Conservation (phyloP, 1,140 invertebrate genomes). For the Ylistrum balloti region DNA sequence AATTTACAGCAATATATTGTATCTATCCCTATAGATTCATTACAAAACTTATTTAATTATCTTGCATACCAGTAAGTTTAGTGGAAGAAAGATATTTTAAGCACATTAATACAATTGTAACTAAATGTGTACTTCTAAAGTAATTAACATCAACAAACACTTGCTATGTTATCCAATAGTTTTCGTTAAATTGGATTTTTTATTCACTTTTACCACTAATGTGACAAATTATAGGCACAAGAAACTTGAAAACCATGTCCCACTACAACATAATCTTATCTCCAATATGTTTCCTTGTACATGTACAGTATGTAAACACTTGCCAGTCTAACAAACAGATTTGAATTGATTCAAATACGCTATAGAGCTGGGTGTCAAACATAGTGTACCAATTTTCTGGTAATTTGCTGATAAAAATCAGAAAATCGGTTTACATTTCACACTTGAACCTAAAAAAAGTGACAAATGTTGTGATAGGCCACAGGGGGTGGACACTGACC, state of each 20-base stretch:
- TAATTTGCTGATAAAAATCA: conserved; percentile 12
- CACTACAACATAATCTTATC: not conserved
- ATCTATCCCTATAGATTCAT: no score
- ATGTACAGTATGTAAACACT: not conserved
- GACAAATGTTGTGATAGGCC: conserved; percentile 32
- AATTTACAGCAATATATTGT: no score
- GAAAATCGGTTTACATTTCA: conserved; percentile 32
- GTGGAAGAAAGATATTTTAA: not conserved
- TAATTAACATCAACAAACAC: not conserved
- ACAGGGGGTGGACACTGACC: conserved; percentile 26
- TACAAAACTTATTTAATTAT: not conserved
- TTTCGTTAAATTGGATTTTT: not conserved
- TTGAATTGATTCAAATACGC: not conserved
- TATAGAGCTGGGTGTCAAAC: not conserved
- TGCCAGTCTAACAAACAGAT: not conserved
- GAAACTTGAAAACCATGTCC: not conserved
- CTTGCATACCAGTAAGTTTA: not conserved
- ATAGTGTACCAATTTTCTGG: conserved; percentile 34
- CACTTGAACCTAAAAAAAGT: not conserved
- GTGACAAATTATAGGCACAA: not conserved
- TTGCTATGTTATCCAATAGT: not conserved
- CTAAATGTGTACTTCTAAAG: not conserved
- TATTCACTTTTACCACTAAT: not conserved
- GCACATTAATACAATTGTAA: not conserved
- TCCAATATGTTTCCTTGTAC: not conserved